Percentiles rank a stretch among this genome's conserved stretches.
phyloP scores from a whole-genome alignment of 1,140 invertebrate species.

The Temnothorax longispinosus region DNA sequence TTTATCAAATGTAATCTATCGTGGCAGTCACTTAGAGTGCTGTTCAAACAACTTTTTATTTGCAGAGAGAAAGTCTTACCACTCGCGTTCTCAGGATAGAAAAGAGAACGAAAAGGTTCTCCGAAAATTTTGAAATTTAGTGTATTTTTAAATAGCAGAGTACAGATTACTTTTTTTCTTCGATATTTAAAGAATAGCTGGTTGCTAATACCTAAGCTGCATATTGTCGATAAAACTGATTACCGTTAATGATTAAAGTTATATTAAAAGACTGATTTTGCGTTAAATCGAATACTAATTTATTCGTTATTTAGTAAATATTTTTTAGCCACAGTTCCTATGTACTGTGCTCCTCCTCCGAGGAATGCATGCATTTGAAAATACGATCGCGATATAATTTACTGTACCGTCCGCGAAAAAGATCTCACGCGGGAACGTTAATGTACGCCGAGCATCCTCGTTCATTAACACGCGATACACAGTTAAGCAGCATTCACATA shows the following conservation, averaged over 20 bases:
- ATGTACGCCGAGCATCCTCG: slow-evolving; percentile 35
- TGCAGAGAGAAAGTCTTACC: neutral
- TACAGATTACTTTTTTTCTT: neutral
- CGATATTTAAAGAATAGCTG: neutral
- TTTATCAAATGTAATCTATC: slow-evolving; percentile 45
- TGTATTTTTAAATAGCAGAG: neutral
- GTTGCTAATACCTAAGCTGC: neutral
- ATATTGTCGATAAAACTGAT: neutral
- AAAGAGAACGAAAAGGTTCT: neutral
- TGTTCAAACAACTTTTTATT: slow-evolving; percentile 10
- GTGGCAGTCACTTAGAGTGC: neutral
- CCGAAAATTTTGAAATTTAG: neutral
- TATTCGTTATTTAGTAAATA: neutral
- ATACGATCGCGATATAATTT: slow-evolving; percentile 47
- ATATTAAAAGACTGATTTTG: neutral
- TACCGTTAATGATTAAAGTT: neutral
- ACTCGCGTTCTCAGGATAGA: neutral
- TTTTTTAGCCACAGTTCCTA: neutral
- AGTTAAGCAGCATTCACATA: slow-evolving; percentile 46
- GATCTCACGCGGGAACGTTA: slow-evolving; percentile 54
- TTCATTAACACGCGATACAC: slow-evolving; percentile 47
- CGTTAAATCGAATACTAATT: neutral
- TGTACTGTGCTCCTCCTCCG: neutral
- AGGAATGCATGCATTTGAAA: neutral
- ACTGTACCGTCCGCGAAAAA: slow-evolving; percentile 47